Base-by-base conservation (phyloP, 2,888 invertebrate species). In the Siphlonurus alternatus region DNA sequence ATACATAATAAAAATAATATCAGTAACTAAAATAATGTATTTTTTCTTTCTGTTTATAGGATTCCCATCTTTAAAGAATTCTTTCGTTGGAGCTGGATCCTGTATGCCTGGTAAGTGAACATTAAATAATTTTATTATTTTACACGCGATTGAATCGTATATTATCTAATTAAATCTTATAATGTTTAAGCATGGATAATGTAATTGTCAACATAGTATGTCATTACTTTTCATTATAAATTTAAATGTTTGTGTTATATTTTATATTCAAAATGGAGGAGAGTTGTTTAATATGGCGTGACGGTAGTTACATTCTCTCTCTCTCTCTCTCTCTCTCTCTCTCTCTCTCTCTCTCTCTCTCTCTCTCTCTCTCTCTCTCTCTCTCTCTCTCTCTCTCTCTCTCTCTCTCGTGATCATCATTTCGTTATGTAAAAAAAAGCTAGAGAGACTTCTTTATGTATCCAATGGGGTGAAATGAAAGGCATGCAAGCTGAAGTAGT, bases 41-140 rank as follows among this genome's bases (percentile, higher is more conserved):
- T 5, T n/a, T 38, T 38, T 38, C 38, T 38, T 15, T 38, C 5
- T 38, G 38, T 38, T 38, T 38, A n/a, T 22, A 56, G 56, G 56
- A 20, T 56, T 56, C n/a, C 56, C 56, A 22, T 56, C 56, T n/a
- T 20, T 56, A 22, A 56, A 56, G 22, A 56, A 56, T 20, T 56
- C 56, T n/a, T 56, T 56, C 22, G 56, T 56, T 15, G 56, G 56
- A 18, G 56, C 15, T 20, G 56, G 56, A 56, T 56, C 56, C 7
- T 56, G 56, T 22, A 56, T 56, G 56, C 56, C 56, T n/a, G 56
- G 56, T 56, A 20, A 56, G 56, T 56, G n/a, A 56, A 56, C 56
- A 56, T 56, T 20, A 56, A 10, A 56, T 56, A 56, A n/a, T 51
- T n/a, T 51, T n/a, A 15, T n/a, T n/a, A n/a, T n/a, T n/a, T n/a